These are phyloP conservation scores for Parapsyche elsis DNA, from an alignment of 1,140 invertebrate species.

Conservation along the genomic window DNA sequence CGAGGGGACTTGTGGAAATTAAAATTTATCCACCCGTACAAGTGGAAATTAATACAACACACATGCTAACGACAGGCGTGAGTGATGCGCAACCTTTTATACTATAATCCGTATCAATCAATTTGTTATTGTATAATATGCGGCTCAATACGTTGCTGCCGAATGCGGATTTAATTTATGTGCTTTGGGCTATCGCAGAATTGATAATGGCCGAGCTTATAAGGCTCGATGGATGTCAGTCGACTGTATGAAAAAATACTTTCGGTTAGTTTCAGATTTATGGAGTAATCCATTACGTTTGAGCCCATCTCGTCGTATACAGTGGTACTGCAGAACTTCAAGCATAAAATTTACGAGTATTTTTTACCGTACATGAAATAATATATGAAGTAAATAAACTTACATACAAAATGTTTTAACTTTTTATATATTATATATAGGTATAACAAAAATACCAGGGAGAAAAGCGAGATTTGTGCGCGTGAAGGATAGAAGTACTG, in stretches of 20 bases:
- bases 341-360: conserved; percentile 27
- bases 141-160: neutral
- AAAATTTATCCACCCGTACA: neutral
- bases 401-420: neutral
- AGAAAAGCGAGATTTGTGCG: too few relatives aligned
- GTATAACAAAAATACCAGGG: too few relatives aligned
- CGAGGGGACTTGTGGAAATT: neutral
- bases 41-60: neutral
- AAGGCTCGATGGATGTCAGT: conserved; percentile 17
- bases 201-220: conserved; percentile 2
- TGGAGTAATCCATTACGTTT: conserved; percentile 34
- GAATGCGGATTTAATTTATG: neutral
- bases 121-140: neutral
- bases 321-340: conserved; percentile 14
- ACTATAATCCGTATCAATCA: too few relatives aligned
- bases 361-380: conserved; percentile 24
- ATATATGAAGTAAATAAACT: conserved; percentile 10
- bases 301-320: conserved; percentile 22
- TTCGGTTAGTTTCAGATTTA: conserved; percentile 36
- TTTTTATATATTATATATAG: too few relatives aligned
- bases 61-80: too few relatives aligned
- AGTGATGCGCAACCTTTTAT: too few relatives aligned
- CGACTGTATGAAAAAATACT: conserved; percentile 28
- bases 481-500: too few relatives aligned
- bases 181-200: neutral